phyloP scores from a whole-genome alignment of 2,797 vertebrate genomes.

The Hippoglossus hippoglossus region DNA sequence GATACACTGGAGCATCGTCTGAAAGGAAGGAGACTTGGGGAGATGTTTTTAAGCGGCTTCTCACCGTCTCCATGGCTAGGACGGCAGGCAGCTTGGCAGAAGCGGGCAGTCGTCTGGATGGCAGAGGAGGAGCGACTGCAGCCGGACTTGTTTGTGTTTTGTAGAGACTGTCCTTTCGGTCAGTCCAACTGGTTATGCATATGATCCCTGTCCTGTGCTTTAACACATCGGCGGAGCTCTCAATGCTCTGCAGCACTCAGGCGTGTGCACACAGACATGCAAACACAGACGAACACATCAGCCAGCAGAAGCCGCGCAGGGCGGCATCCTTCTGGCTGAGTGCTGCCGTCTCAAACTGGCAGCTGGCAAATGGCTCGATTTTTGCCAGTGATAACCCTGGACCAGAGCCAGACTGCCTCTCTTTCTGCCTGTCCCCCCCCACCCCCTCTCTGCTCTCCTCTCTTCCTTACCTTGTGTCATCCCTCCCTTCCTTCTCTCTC shows the following conservation, averaged over 20 bases:
- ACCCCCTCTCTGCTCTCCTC: conserved; percentile 28
- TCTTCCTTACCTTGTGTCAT: conserved; percentile 28
- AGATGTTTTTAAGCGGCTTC: conserved; percentile 63
- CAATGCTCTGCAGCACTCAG: conserved; percentile 23
- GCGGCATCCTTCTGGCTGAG: conserved; percentile 62
- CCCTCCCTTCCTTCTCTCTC: conserved; percentile 15
- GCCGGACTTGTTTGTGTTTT: conserved; percentile 17
- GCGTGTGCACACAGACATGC: conserved; percentile 21
- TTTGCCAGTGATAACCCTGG: conserved; percentile 69
- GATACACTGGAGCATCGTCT: conserved; percentile 41
- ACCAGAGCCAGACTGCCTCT: conserved; percentile 56
- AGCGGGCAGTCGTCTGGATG: conserved; percentile 2
- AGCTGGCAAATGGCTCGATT: conserved; percentile 66
- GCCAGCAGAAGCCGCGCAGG: conserved; percentile 41
- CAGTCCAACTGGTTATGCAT: conserved; percentile 41
- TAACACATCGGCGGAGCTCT: conserved; percentile 26
- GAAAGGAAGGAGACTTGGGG: conserved; percentile 51
- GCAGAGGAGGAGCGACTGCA: not conserved
- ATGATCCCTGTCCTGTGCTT: conserved; percentile 48
- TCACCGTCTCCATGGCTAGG: conserved; percentile 4
- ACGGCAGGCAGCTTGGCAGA: conserved; percentile 27
- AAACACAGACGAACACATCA: conserved; percentile 16
- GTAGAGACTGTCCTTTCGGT: conserved; percentile 7
- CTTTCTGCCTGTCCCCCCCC: conserved; percentile 4
- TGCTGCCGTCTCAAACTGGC: conserved; percentile 72